Evolutionary conservation across 2,113 vertebrate genomes (phyloP).

Genomic region (Phodopus roborovskii): DNA sequence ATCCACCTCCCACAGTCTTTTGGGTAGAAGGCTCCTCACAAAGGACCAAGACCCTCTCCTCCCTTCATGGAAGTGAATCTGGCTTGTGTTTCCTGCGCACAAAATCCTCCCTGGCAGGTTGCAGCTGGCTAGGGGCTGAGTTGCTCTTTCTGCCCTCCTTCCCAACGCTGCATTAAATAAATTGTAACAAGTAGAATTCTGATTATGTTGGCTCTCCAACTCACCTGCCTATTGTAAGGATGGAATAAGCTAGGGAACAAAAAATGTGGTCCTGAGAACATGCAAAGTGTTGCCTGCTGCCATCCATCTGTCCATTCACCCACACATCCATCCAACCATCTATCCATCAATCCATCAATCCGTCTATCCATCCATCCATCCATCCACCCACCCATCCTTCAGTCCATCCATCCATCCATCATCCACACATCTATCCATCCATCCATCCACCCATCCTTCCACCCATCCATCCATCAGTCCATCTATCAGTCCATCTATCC

Average conservation of each 20-base stretch:
- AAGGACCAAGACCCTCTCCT: background rate
- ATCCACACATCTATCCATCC: background rate
- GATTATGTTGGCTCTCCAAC: background rate
- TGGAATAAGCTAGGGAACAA: background rate
- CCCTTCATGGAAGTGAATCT: background rate
- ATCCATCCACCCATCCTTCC: background rate
- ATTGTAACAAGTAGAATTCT: background rate
- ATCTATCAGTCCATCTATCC: background rate
- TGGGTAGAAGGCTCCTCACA: background rate
- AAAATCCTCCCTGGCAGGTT: background rate
- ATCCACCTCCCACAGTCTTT: background rate
- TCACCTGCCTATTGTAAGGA: background rate
- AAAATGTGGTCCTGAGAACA: background rate
- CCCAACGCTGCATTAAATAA: background rate
- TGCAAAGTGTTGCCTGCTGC: background rate
- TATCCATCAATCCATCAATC: accelerated
- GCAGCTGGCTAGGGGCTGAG: background rate
- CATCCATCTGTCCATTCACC: background rate
- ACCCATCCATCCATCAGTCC: background rate
- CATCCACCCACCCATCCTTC: too few relatives aligned
- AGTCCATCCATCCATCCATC: background rate
- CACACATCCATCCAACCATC: background rate
- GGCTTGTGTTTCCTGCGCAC: background rate
- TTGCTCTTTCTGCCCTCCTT: background rate
- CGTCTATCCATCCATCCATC: accelerated